phyloP scores from a whole-genome alignment of 2,888 invertebrate species.

The Philereme vetulata region DNA sequence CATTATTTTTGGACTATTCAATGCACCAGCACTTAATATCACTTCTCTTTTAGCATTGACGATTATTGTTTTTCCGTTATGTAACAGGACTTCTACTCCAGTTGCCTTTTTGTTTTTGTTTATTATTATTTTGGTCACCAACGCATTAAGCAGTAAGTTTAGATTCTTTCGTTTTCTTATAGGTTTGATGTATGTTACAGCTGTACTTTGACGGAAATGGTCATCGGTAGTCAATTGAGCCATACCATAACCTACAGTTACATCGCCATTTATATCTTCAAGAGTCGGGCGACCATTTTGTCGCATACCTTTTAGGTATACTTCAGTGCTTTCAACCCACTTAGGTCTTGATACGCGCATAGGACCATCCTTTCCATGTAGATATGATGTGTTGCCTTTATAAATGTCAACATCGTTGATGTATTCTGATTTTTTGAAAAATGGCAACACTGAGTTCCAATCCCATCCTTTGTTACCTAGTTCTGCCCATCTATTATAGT shows the following conservation, averaged over 20 bases:
- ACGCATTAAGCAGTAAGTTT: slow-evolving; percentile 14
- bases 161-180: slow-evolving; percentile 23
- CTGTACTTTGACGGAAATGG: slow-evolving; percentile 30
- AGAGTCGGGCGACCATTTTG: slow-evolving; percentile 31
- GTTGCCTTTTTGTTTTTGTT: slow-evolving; percentile 28
- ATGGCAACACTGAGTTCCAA: slow-evolving; percentile 7
- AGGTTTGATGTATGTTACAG: slow-evolving; percentile 23
- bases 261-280: slow-evolving; percentile 19
- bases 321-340: slow-evolving; percentile 5
- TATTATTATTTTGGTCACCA: slow-evolving; percentile 27
- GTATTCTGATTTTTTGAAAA: slow-evolving; percentile 9
- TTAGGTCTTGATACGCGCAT: background rate
- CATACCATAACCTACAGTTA: slow-evolving; percentile 15
- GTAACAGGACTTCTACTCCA: slow-evolving; percentile 21
- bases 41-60: slow-evolving; percentile 54
- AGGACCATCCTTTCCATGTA: background rate
- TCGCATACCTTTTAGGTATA: slow-evolving; percentile 22
- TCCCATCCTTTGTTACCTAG: slow-evolving; percentile 8
- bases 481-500: background rate
- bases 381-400: background rate
- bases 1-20: slow-evolving; percentile 67
- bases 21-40: slow-evolving; percentile 62
- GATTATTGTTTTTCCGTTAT: slow-evolving; percentile 13
- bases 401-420: background rate
- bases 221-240: slow-evolving; percentile 16